These are phyloP conservation scores for Botrylloides violaceus DNA, from an alignment of 23 tunicate genomes.

Conservation along the genomic window DNA sequence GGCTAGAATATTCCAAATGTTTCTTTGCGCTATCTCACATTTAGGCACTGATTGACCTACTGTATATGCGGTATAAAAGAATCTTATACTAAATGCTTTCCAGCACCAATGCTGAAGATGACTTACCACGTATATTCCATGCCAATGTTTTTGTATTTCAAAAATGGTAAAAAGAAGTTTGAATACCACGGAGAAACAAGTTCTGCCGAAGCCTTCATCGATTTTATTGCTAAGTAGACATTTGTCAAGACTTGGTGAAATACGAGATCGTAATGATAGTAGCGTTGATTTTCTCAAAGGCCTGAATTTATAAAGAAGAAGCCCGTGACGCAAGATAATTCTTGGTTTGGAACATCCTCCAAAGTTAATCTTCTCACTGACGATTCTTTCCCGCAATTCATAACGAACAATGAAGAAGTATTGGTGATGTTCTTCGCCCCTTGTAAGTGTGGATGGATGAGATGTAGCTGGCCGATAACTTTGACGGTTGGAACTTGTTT, in stretches of 20 bases:
- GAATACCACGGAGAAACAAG: constrained; percentile 49
- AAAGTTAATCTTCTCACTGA: constrained; percentile 40
- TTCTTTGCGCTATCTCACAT: too few relatives aligned
- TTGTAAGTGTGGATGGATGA: constrained; percentile 71
- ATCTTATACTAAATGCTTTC: too few relatives aligned
- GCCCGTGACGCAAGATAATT: not conserved
- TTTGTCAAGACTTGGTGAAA: too few relatives aligned
- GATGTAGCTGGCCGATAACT: too few relatives aligned
- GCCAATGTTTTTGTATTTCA: constrained; percentile 68
- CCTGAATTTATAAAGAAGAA: not conserved
- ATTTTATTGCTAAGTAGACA: constrained; percentile 23
- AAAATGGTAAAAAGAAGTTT: constrained; percentile 44
- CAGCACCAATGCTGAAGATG: constrained; percentile 34
- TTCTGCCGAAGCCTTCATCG: constrained; percentile 11
- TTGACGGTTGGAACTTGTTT: not conserved
- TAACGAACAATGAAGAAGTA: constrained; percentile 32
- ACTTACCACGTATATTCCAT: constrained; percentile 32
- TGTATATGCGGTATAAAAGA: too few relatives aligned
- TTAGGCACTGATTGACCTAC: too few relatives aligned
- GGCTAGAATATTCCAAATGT: too few relatives aligned
- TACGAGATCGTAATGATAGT: too few relatives aligned
- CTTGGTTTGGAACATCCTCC: constrained; percentile 16
- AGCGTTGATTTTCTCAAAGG: constrained; percentile 6
- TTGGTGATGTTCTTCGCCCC: constrained; percentile 73
- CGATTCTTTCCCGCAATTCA: constrained; percentile 31